These are phyloP conservation scores for Zelleria hepariella DNA, from an alignment of 2,888 invertebrate species.

Conservation along the genomic window DNA sequence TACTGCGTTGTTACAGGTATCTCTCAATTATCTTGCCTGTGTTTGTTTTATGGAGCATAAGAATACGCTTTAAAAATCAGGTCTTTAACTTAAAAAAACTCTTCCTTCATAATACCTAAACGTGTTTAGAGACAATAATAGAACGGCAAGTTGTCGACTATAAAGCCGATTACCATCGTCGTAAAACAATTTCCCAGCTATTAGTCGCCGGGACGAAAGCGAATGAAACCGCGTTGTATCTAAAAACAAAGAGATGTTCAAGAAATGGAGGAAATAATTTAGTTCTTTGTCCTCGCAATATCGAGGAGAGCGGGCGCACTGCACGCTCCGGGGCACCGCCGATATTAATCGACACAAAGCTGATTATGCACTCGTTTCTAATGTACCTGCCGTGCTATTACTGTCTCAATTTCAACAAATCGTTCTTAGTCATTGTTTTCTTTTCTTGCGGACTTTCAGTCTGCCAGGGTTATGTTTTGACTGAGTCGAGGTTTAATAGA, in stretches of 20 bases:
- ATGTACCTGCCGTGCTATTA: slow-evolving; percentile 19
- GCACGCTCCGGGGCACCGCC: slow-evolving; percentile 37
- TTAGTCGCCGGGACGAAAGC: background rate
- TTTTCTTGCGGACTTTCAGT: background rate
- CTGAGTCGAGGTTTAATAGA: background rate
- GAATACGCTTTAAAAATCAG: background rate
- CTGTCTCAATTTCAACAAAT: slow-evolving; percentile 20
- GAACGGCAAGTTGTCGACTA: slow-evolving; percentile 18
- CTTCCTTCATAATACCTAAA: background rate
- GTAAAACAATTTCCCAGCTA: slow-evolving; percentile 6
- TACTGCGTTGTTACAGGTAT: background rate
- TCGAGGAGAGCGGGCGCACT: slow-evolving; percentile 28
- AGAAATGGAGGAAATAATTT: slow-evolving; percentile 63
- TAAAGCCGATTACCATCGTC: slow-evolving; percentile 12
- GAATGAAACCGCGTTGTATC: slow-evolving; percentile 27
- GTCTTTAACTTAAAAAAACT: background rate
- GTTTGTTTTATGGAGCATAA: background rate
- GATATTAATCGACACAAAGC: slow-evolving; percentile 67
- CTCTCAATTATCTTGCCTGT: too few species aligned
- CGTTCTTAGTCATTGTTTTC: background rate
- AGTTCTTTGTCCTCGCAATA: slow-evolving; percentile 63
- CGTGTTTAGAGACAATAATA: background rate
- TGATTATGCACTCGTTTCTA: slow-evolving; percentile 53
- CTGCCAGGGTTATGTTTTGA: background rate
- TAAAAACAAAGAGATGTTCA: slow-evolving; percentile 51